A percentile compares a stretch with the other conserved stretches of the same genome.
Conservation (phyloP, 2,113 vertebrate genomes). For the Indicator maculatus region DNA sequence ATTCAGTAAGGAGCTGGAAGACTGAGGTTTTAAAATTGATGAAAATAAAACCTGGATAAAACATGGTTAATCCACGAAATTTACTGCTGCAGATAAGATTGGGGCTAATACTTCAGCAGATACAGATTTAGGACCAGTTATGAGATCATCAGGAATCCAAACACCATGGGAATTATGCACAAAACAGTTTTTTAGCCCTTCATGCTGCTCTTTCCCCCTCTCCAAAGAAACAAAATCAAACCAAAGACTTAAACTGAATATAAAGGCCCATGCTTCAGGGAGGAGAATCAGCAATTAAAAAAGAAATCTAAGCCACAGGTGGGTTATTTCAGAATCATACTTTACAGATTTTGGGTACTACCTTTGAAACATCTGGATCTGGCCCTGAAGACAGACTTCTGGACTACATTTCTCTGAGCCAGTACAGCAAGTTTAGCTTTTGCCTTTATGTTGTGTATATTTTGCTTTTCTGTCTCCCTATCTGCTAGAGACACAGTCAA, state of each 20-base stretch:
- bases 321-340: neutral
- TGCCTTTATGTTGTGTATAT: neutral
- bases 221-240: neutral
- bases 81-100: neutral
- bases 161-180: neutral
- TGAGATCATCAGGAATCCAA: neutral
- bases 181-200: neutral
- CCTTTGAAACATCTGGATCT: conserved; percentile 5
- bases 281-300: neutral
- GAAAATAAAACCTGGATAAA: neutral
- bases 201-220: neutral
- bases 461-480: conserved; percentile 43
- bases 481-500: conserved; percentile 58
- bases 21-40: neutral
- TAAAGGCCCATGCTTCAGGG: neutral
- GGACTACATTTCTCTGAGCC: neutral
- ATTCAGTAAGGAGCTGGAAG: neutral
- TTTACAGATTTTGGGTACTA: neutral
- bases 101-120: neutral
- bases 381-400: neutral
- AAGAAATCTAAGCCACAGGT: neutral
- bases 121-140: neutral
- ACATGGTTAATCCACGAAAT: neutral
- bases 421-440: neutral
- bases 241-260: neutral